These are phyloP conservation scores for Plutomurus gul DNA, from an alignment of 1,140 invertebrate genomes.

Conservation along the genomic window DNA sequence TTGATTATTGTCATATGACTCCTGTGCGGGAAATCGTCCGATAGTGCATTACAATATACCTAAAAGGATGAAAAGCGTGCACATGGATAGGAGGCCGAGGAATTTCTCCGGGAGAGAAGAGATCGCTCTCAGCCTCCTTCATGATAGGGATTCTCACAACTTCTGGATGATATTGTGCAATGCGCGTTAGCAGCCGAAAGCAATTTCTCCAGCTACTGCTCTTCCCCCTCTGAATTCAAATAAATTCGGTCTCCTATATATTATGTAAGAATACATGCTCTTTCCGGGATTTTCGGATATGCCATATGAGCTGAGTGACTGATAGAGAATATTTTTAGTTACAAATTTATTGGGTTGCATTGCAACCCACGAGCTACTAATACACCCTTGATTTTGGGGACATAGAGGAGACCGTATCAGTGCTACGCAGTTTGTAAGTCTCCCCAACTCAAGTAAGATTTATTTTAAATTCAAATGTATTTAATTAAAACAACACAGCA, in stretches of 20 bases:
- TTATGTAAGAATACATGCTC: conserved; percentile 11
- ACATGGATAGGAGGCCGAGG: background rate
- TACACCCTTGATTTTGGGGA: no score
- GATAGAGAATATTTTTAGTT: background rate
- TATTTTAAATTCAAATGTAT: no score
- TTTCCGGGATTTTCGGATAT: background rate
- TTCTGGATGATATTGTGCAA: background rate
- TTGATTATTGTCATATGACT: no score
- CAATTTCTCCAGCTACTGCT: background rate
- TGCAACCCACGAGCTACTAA: no score
- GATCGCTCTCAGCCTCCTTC: background rate
- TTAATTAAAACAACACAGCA: no score
- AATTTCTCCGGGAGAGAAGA: background rate
- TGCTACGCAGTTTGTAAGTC: no score
- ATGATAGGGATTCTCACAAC: background rate
- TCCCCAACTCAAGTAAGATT: no score
- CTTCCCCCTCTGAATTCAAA: conserved; percentile 12
- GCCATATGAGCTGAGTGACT: background rate
- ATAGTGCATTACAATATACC: background rate
- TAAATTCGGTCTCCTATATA: background rate
- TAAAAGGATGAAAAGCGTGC: background rate
- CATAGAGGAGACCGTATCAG: no score
- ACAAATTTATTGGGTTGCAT: background rate
- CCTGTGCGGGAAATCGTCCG: background rate
- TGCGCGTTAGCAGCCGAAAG: background rate